Evolutionary conservation across 2,113 vertebrate species (phyloP), one percentile per base, ranked within the genome.

Genomic region (Willisornis vidua): DNA sequence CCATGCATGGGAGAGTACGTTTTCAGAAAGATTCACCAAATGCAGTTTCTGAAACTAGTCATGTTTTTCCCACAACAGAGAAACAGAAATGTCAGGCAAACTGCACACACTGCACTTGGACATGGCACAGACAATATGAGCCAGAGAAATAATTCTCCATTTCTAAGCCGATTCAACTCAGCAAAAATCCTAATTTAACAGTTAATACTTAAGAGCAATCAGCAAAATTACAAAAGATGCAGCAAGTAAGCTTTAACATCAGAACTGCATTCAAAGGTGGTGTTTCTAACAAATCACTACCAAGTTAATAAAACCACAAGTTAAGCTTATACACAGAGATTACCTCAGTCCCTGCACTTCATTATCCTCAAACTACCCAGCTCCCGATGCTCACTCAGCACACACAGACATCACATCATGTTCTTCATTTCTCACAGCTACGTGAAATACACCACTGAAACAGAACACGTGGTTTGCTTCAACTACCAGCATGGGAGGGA

Each of bases 21-120:
- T 90, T 79, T 75, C 66, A 33, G 10, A 55, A 75, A 43, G 31
- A 72, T 37, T 20, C 29, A 78, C 7, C 37, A 85, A 77, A 63
- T 5, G 9, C 3, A 37, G 9, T 55, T 75, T 67, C 39, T 68
- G 74, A 78, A 74, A 55, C 52, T 8, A 86, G 54, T 13, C 19
- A 29, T 12, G 26, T 65, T 80, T 76, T 71, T 41, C 54, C 51
- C 45, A 2, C 19, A 79, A 37, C 3, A 19, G 58, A 70, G 43
- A 68, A 51, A 78, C 19, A 49, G 6, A 62, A 71, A 35, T 25
- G 18, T 18, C 37, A 74, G 37, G 61, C 23, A 63, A 82, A 82
- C 7, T 58, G 54, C 29, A 90, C 12, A 24, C 0, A 0, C 33
- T 59, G 18, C 29, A 45, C 25, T 46, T 9, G 0, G 19, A 76